These are phyloP conservation scores for Acrossocheilus wenchowensis DNA, from an alignment of 2,797 vertebrate genomes.

Conservation along the genomic window DNA sequence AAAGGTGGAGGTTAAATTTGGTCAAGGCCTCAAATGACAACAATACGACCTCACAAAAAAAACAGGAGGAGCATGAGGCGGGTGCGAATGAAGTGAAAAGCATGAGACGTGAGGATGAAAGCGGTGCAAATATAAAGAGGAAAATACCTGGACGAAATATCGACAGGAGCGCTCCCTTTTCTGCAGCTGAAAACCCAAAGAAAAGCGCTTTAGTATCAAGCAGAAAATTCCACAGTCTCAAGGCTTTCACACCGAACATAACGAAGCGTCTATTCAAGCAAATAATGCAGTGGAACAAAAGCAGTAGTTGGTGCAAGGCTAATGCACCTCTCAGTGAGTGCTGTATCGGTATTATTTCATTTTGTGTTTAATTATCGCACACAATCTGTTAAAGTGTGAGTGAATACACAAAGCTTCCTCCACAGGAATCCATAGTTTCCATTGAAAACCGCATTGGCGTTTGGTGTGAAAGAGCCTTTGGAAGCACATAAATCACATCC, in stretches of 20 bases:
- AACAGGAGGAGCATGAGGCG: conserved; percentile 13
- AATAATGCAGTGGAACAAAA: not conserved
- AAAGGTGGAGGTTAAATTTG: conserved; percentile 26
- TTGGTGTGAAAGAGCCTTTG: conserved; percentile 9
- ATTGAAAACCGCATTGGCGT: not conserved
- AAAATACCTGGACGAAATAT: conserved; percentile 98
- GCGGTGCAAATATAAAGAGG: conserved; percentile 64
- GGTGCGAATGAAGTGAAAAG: conserved; percentile 37
- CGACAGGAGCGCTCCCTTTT: conserved; percentile 99
- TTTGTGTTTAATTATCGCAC: not conserved
- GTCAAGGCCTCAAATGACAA: conserved; percentile 49
- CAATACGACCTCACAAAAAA: not conserved
- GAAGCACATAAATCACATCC: not conserved
- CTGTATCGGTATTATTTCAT: not conserved
- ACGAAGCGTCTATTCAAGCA: not conserved
- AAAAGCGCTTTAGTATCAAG: conserved; percentile 64
- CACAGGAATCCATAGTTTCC: not conserved
- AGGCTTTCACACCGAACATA: conserved; percentile 24
- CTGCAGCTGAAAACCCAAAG: conserved; percentile 92
- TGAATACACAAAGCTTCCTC: not conserved
- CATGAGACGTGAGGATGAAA: conserved; percentile 10
- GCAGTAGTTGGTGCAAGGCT: not conserved
- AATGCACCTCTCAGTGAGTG: not conserved
- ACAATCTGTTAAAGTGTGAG: not conserved
- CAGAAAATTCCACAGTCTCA: conserved; percentile 64